Evolutionary conservation across 2,113 vertebrate species (phyloP), one percentile per base, ranked within the genome.

Genomic region (Scophthalmus maximus): DNA sequence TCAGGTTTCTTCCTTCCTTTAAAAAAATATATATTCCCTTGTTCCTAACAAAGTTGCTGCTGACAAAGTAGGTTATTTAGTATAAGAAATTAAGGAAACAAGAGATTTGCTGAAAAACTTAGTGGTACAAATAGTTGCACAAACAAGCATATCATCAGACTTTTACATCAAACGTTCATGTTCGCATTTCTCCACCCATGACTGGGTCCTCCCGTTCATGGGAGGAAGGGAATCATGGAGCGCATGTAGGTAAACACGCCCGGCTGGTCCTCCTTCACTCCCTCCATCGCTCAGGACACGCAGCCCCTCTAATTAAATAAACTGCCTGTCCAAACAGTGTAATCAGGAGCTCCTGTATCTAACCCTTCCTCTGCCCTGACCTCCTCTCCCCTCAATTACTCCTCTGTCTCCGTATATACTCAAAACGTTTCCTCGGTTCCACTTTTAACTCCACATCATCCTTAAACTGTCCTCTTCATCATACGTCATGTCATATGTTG

Each of bases 251-350:
- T 82, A 81, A 84, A 84, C 83, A 86, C 51, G 12, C 73, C 49
- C 2, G 29, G 8, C 51, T 51, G 53, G 62, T 72, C 67, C 68
- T 61, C 40, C 66, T 68, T 78, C 59, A 78, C 68, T 82, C 83
- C 76, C 62, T 72, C 40, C 66, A 42, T 59, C 18, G 8, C 73
- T 68, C 25, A 56, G 20, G 27, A 57, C 51, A 25, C 56, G 18
- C 18, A 49, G 65, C 69, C 53, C 50, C 69, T 78, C 63, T 78
- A 85, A 83, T 79, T 79, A 74, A 73, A 85, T 75, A 58, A 78
- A 75, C 68, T 52, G 46, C 32, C 58, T 63, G 76, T 82, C 73
- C 70, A 84, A 58, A 68, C 73, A 10, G 10, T 62, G 15, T 55
- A 74, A 73, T 73, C 59, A 73, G 51, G 6, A 67, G 76, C 79